Conservation (phyloP, 2,113 vertebrate species). For the Corydoras sp. region DNA sequence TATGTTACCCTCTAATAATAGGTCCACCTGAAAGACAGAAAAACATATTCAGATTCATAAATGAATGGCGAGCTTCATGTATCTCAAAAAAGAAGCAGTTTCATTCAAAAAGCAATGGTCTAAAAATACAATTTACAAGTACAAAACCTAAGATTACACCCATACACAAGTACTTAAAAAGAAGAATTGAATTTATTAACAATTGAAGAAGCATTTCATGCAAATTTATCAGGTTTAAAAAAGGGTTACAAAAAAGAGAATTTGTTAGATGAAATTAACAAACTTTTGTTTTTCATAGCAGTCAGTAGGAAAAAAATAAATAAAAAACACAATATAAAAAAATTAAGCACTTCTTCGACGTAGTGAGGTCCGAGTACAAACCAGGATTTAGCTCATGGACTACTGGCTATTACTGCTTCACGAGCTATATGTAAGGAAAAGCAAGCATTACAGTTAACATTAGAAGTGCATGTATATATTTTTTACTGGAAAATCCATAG, state of each 20-base stretch:
- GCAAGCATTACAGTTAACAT: constrained; percentile 96
- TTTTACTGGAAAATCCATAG: constrained; percentile 93
- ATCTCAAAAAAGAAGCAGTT: constrained; percentile 22
- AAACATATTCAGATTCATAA: constrained; percentile 54
- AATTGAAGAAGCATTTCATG: constrained; percentile 64
- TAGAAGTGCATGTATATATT: constrained; percentile 86
- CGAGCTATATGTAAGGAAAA: constrained; percentile 93
- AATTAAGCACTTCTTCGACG: constrained; percentile 66
- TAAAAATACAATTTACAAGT: constrained; percentile 51
- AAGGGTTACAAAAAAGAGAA: constrained; percentile 61
- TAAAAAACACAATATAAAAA: constrained; percentile 65
- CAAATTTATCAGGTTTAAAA: constrained; percentile 63
- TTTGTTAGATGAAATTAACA: constrained; percentile 66
- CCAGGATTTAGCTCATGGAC: constrained; percentile 99
- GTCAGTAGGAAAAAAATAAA: constrained; percentile 51
- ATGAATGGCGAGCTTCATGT: constrained; percentile 1
- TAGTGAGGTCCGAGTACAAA: constrained; percentile 73
- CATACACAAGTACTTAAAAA: neutral
- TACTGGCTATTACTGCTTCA: constrained; percentile 91
- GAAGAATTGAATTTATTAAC: constrained; percentile 28
- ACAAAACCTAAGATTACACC: neutral
- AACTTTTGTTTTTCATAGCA: constrained; percentile 54
- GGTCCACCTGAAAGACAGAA: constrained; percentile 76
- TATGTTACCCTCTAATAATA: constrained; percentile 63
- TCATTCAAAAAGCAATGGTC: constrained; percentile 46